These are phyloP conservation scores for Loris lydekkerianus DNA, from an alignment of 2,797 vertebrate genomes.

Conservation along the genomic window DNA sequence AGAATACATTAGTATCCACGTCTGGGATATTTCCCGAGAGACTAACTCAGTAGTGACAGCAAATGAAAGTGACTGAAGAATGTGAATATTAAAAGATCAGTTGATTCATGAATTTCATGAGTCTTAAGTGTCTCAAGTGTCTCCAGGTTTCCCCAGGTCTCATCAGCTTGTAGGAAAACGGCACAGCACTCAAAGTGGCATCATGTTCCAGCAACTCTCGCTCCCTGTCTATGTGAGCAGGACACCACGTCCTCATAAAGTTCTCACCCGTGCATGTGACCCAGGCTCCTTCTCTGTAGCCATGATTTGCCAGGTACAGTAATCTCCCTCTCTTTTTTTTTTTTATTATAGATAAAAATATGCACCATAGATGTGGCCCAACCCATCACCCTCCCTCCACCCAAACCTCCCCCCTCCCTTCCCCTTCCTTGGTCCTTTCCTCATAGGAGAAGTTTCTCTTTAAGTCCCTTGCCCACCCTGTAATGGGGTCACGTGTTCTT, in stretches of 20 bases:
- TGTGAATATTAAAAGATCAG: constrained; percentile 71
- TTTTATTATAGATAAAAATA: no score
- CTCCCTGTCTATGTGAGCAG: neutral
- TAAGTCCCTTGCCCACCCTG: no score
- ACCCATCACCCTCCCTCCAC: no score
- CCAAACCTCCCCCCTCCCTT: no score
- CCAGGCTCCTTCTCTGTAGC: neutral
- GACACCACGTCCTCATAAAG: neutral
- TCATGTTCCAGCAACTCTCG: neutral
- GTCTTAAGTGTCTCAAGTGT: neutral
- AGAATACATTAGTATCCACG: constrained; percentile 71
- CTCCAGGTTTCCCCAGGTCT: neutral
- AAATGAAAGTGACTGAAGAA: constrained; percentile 66
- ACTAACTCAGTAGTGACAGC: constrained; percentile 45
- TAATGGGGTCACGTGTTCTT: no score
- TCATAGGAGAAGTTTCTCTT: no score
- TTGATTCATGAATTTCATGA: constrained; percentile 66
- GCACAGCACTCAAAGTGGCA: neutral
- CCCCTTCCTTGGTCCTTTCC: no score
- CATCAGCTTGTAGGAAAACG: constrained; percentile 44
- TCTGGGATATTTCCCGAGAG: constrained; percentile 73
- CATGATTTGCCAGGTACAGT: neutral
- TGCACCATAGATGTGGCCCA: no score
- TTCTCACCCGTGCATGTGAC: neutral
- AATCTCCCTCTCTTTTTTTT: neutral